Conservation (phyloP, 2,797 vertebrate genomes). For the Coilia nasus region DNA sequence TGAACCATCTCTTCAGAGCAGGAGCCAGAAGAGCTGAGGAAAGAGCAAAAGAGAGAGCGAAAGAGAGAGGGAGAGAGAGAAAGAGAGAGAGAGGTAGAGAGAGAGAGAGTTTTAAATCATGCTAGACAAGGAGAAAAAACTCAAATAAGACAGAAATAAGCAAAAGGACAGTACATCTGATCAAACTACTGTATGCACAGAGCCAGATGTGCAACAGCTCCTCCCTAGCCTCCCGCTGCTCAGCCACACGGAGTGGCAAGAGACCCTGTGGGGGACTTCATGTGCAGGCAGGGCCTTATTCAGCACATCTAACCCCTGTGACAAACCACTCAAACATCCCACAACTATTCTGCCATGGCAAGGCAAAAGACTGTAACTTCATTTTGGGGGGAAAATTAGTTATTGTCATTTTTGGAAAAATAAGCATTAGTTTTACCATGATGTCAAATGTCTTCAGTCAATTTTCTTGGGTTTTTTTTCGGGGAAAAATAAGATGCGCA, state of each 20-base stretch:
- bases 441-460: no score
- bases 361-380: no score
- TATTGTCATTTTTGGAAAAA: no score
- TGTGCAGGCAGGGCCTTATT: neutral
- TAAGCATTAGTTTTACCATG: no score
- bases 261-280: neutral
- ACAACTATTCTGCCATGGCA: neutral
- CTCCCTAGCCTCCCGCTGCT: neutral
- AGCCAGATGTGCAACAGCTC: neutral
- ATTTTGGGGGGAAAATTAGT: no score
- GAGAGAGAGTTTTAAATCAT: neutral
- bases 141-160: no score
- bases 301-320: neutral
- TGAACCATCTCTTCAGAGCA: neutral
- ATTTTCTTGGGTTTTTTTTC: no score
- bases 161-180: conserved; percentile 30
- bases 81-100: conserved; percentile 30
- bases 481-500: no score
- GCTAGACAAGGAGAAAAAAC: no score
- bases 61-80: conserved; percentile 45
- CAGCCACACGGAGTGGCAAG: neutral
- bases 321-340: neutral
- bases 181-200: conserved; percentile 28
- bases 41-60: conserved; percentile 12
- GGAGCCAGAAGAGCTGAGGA: neutral